phyloP scores from a whole-genome alignment of 1,140 invertebrate genomes.

The Drosophila serrata region DNA sequence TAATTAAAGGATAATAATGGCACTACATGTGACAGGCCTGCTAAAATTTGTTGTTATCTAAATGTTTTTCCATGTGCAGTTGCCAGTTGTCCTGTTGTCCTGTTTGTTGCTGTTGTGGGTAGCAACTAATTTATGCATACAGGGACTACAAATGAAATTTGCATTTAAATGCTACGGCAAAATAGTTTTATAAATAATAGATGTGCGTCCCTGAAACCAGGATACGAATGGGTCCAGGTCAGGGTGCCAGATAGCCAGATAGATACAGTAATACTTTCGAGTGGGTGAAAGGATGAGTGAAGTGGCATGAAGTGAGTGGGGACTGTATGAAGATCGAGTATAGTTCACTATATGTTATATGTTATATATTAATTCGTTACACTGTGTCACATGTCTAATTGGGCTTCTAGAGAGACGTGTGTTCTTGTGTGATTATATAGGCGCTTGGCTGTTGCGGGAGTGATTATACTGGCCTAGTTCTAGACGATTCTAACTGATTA shows the following conservation, averaged over 20 bases:
- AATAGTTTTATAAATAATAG: constrained; percentile 78
- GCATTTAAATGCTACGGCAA: constrained; percentile 76
- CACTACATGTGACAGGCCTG: constrained; percentile 61
- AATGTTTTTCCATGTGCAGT: constrained; percentile 69
- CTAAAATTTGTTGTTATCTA: constrained; percentile 75
- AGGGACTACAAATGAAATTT: constrained; percentile 76
- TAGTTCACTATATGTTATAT: constrained; percentile 35
- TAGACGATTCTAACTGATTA: constrained; percentile 41
- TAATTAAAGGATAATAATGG: constrained; percentile 81
- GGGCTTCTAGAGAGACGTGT: constrained; percentile 37
- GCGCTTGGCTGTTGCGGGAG: not conserved
- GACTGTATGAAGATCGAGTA: constrained; percentile 34
- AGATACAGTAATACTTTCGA: constrained; percentile 7
- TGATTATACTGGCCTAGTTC: constrained; percentile 47
- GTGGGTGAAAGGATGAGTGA: constrained; percentile 14
- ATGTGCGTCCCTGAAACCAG: constrained; percentile 43
- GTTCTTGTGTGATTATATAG: not conserved
- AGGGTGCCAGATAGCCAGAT: constrained; percentile 27
- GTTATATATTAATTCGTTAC: constrained; percentile 14
- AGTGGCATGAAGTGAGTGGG: not conserved
- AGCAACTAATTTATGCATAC: constrained; percentile 74
- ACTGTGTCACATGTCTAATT: constrained; percentile 30
- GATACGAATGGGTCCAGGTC: constrained; percentile 24
- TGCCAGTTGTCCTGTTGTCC: too few species aligned
- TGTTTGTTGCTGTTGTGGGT: constrained; percentile 14